Base-by-base conservation (phyloP, 1,140 invertebrate species). In the Vanessa atalanta region DNA sequence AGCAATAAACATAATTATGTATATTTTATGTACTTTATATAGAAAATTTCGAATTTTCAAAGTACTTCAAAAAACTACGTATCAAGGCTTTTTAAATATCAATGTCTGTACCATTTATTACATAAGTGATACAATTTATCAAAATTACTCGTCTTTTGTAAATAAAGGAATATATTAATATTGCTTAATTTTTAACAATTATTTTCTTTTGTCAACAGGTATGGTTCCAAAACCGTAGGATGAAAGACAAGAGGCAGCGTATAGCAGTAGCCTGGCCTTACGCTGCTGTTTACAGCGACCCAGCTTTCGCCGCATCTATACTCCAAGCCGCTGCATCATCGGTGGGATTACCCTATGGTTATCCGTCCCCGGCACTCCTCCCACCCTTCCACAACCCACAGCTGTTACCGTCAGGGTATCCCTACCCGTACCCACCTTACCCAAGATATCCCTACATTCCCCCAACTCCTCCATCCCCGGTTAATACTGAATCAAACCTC, bases 191-290 rank as follows among this genome's bases (percentile, higher is more conserved):
- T 51, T 43, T 50, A 9, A 70, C 15, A 15, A 14, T 50, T n/a
- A 0, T 13, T 20, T 65, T 61, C 13, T 6, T 87, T 89, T 90
- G 86, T 82, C 93, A 89, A 1, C 93, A 98, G 97, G 98, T 99
- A 4, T 99, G 99, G 99, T 99, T 99, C 88, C 99, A 99, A 95
- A 99, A 99, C 84, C 95, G 99, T 14, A 94, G 99, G n/a, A 99
- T 99, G 99, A 99, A 99, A 88, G 98, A 99, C 93, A 99, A 99
- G 83, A 94, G 98, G 0, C 98, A 99, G 87, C 92, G 98, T 11
- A 96, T 99, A 91, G 97, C 98, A 0, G 95, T 99, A 65, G 95
- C 97, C 0, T 99, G 98, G 98, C 98, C 98, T 0, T 98, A 99
- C 88, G 96, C 96, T 0, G 96, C 97, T 0, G 97, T 99, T 37